Conservation (phyloP, 2,888 invertebrate species). For the Serripes groenlandicus region DNA sequence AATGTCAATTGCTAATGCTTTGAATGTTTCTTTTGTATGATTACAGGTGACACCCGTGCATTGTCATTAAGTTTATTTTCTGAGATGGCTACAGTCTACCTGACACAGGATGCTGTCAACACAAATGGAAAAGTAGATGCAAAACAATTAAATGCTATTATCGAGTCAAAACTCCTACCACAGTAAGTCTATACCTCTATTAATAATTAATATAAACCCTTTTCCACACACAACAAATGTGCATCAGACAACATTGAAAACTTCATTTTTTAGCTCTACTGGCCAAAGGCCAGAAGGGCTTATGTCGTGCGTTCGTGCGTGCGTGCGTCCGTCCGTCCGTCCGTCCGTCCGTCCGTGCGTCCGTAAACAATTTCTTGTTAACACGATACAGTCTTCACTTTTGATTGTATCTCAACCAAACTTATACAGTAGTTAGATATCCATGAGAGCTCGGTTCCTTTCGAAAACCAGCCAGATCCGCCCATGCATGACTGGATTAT, state of each 20-base stretch:
- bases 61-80: slow-evolving; percentile 83
- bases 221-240: no score
- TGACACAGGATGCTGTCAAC: slow-evolving; percentile 78
- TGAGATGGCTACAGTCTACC: slow-evolving; percentile 83
- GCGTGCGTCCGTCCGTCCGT: background rate
- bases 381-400: no score
- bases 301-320: background rate
- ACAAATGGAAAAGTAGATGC: slow-evolving; percentile 71
- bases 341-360: slow-evolving; percentile 1
- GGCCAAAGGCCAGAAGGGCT: background rate
- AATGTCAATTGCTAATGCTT: background rate
- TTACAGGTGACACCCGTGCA: slow-evolving; percentile 81
- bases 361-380: no score
- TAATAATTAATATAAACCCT: no score
- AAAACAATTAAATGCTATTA: slow-evolving; percentile 78
- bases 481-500: no score
- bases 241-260: no score
- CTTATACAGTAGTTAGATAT: no score
- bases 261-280: no score
- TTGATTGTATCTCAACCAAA: no score
- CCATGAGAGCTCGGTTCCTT: no score
- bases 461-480: no score
- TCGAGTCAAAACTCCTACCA: slow-evolving; percentile 82
- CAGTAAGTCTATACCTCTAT: slow-evolving; percentile 84
- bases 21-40: background rate